These are phyloP conservation scores for Nesidiocoris tenuis DNA, from an alignment of 2,888 invertebrate genomes.

Conservation along the genomic window DNA sequence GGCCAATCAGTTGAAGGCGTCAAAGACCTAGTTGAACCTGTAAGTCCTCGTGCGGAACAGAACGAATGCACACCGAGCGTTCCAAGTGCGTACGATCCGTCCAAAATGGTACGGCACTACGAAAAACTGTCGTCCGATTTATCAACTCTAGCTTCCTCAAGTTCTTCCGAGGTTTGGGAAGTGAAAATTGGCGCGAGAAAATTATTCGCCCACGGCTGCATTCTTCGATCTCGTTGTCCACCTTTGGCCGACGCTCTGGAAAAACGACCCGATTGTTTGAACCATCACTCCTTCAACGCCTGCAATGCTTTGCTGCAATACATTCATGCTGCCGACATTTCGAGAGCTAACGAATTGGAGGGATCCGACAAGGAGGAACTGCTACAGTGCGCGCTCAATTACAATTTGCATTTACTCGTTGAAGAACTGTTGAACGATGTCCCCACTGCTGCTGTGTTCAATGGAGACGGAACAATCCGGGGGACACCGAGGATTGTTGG, in stretches of 20 bases:
- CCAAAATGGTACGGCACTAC: neutral
- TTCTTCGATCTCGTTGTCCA: slow-evolving; percentile 11
- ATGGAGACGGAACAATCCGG: neutral
- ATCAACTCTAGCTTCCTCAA: neutral
- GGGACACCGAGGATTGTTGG: neutral
- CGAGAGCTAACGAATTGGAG: neutral
- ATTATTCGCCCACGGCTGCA: slow-evolving; percentile 2
- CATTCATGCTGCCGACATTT: slow-evolving; percentile 27
- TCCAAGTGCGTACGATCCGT: neutral
- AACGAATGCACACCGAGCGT: neutral
- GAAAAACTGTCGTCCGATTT: slow-evolving; percentile 9
- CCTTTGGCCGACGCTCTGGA: slow-evolving; percentile 3
- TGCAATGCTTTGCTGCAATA: slow-evolving; percentile 14
- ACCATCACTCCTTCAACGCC: neutral
- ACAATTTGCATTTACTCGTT: neutral
- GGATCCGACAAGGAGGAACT: neutral
- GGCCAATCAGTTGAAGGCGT: no score
- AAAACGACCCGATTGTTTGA: slow-evolving; percentile 5
- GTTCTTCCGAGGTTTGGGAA: neutral
- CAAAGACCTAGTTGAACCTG: no score
- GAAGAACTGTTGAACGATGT: neutral
- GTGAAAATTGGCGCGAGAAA: neutral
- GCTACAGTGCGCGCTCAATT: neutral
- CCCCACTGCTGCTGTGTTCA: neutral
- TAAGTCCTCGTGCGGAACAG: no score